Evolutionary conservation across 1,140 invertebrate species (phyloP).

Genomic region (Drosophila repletoides): DNA sequence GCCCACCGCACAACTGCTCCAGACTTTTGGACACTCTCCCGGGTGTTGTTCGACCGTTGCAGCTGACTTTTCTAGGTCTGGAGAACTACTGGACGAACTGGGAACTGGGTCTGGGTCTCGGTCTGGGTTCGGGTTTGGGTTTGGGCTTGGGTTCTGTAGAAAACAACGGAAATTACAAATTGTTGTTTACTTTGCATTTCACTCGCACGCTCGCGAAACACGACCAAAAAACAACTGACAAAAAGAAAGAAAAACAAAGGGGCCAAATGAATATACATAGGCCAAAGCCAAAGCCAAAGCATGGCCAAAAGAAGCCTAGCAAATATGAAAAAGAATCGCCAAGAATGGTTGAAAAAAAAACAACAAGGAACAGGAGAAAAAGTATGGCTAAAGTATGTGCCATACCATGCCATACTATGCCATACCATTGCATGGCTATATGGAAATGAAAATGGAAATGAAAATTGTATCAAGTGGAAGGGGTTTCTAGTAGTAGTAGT

Average conservation of each 20-base stretch:
- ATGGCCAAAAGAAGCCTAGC: constrained; percentile 19
- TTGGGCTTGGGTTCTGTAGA: constrained; percentile 16
- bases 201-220: constrained; percentile 38
- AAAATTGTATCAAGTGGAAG: constrained; percentile 6
- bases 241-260: constrained; percentile 36
- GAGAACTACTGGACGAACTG: no score
- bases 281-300: no score
- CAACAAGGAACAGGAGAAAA: not conserved
- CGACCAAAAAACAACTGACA: constrained; percentile 36
- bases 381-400: constrained; percentile 24
- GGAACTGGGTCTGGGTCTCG: constrained; percentile 9
- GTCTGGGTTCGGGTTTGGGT: not conserved
- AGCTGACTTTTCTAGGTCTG: no score
- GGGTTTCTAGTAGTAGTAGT: not conserved
- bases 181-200: constrained; percentile 76
- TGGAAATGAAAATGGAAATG: constrained; percentile 30
- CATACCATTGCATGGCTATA: not conserved
- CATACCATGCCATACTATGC: not conserved
- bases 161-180: constrained; percentile 74
- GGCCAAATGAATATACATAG: constrained; percentile 48
- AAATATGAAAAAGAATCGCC: constrained; percentile 22
- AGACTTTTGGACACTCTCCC: constrained; percentile 9
- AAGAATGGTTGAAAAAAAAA: constrained; percentile 4
- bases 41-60: not conserved
- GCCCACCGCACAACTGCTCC: constrained; percentile 28